Base-by-base conservation (phyloP, 2,113 vertebrate species). In the Melanotaenia duboulayi region DNA sequence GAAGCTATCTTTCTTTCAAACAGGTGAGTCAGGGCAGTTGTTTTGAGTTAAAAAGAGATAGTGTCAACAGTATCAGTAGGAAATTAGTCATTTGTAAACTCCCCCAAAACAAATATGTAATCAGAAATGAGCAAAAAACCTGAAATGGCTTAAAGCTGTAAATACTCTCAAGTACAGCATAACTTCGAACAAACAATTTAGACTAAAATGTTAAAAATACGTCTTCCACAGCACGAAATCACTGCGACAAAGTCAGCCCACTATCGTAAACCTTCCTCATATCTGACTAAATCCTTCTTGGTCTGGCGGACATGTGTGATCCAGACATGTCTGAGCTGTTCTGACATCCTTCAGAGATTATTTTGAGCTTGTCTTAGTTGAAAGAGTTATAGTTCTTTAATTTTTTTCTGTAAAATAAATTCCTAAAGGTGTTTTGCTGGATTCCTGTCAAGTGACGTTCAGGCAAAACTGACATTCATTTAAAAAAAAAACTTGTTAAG, bases 81-180 rank as follows among this genome's bases (percentile, higher is more conserved):
- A 59, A 22, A 51, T 82, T 62, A 75, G 46, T 90, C 72, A 89
- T 32, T 25, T 25, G n/a, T 37, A 52, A 62, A 74, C 39, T 35
- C 7, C 17, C 44, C 44, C 12, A 48, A n/a, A 48, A 46, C 44
- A 46, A 46, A 46, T 46, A 46, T 17, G 44, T 14, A 19, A n/a
- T 6, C 44, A 19, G 17, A n/a, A 9, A 19, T 48, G 17, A 6
- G 17, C 19, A 48, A 4, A 4, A 48, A 14, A 6, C 16, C 44
- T 48, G 14, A 42, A 42, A 14, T 42, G 40, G 4, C 40, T 16
- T 42, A 42, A 14, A 14, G 14, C 8, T 42, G 14, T 16, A 42
- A 42, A 4, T 14, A 42, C 13, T 17, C 44, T 46, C 4, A 19
- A 46, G 12, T 16, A 16, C 4, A 19, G 44, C 19, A 7, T 44